These are phyloP conservation scores for Panzeria rudis DNA, from an alignment of 2,888 invertebrate species.

Conservation along the genomic window DNA sequence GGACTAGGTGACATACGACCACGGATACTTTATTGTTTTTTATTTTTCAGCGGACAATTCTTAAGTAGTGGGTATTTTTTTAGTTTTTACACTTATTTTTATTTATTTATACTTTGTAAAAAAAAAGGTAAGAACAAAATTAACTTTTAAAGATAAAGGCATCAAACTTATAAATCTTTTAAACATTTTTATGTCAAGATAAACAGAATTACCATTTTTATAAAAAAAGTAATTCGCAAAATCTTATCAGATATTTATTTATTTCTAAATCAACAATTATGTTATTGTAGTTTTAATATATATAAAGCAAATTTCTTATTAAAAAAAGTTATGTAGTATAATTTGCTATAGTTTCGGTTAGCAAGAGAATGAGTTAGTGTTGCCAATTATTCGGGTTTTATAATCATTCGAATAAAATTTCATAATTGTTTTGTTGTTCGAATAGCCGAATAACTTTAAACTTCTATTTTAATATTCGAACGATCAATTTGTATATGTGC, in stretches of 20 bases:
- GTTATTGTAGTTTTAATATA: neutral
- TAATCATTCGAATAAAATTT: too few species aligned
- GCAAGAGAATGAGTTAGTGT: neutral
- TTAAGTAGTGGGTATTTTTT: too few species aligned
- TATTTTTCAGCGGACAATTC: too few species aligned
- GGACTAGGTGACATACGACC: too few species aligned
- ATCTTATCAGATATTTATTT: slow-evolving; percentile 28
- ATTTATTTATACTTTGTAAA: neutral
- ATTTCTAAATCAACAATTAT: neutral
- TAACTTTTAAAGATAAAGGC: neutral
- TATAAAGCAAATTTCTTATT: neutral
- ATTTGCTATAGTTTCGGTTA: neutral
- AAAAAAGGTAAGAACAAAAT: neutral
- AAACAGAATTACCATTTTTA: neutral
- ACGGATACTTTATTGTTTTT: too few species aligned
- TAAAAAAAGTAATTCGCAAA: slow-evolving; percentile 23
- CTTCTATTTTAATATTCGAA: too few species aligned
- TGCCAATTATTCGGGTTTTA: too few species aligned
- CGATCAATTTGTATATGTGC: too few species aligned
- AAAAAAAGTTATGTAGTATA: neutral
- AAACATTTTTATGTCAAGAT: slow-evolving; percentile 22
- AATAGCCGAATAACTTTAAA: too few species aligned
- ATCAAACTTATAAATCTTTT: neutral
- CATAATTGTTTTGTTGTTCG: too few species aligned
- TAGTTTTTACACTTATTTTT: neutral